Percentiles rank a stretch among this genome's conserved stretches.
phyloP scores from a whole-genome alignment of 2,113 vertebrate genomes.

The Phrynocephalus versicolor region DNA sequence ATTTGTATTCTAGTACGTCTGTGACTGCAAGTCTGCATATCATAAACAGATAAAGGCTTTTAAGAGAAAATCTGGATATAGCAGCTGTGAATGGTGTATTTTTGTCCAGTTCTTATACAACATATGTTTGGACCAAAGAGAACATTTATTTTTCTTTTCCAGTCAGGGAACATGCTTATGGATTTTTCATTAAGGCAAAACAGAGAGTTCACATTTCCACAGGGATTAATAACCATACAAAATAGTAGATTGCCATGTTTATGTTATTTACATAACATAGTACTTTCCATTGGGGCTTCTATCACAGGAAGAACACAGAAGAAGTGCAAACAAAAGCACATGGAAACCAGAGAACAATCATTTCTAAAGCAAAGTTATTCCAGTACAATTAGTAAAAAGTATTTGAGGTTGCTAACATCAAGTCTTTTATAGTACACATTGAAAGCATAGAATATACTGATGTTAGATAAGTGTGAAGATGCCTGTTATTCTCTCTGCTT shows the following conservation, averaged over 20 bases:
- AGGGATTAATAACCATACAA: slow-evolving; percentile 66
- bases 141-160: slow-evolving; percentile 23
- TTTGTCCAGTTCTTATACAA: slow-evolving; percentile 41
- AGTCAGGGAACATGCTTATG: slow-evolving; percentile 57
- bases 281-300: slow-evolving; percentile 64
- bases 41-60: not conserved
- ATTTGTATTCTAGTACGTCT: not conserved
- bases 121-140: slow-evolving; percentile 20
- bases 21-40: not conserved
- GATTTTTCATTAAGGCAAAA: slow-evolving; percentile 70
- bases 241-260: slow-evolving; percentile 68
- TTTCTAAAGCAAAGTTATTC: slow-evolving; percentile 65
- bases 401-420: too few relatives aligned
- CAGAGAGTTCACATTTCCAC: slow-evolving; percentile 57
- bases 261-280: slow-evolving; percentile 69
- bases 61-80: not conserved
- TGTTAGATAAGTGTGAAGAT: too few relatives aligned
- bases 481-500: too few relatives aligned
- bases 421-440: too few relatives aligned
- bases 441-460: too few relatives aligned
- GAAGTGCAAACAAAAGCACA: slow-evolving; percentile 67
- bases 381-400: too few relatives aligned
- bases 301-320: slow-evolving; percentile 67
- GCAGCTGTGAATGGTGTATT: slow-evolving; percentile 27
- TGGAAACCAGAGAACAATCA: slow-evolving; percentile 58